Evolutionary conservation across 2,888 invertebrate species (phyloP), one percentile per base, ranked within the genome.

Genomic region (Cistogaster globosa): DNA sequence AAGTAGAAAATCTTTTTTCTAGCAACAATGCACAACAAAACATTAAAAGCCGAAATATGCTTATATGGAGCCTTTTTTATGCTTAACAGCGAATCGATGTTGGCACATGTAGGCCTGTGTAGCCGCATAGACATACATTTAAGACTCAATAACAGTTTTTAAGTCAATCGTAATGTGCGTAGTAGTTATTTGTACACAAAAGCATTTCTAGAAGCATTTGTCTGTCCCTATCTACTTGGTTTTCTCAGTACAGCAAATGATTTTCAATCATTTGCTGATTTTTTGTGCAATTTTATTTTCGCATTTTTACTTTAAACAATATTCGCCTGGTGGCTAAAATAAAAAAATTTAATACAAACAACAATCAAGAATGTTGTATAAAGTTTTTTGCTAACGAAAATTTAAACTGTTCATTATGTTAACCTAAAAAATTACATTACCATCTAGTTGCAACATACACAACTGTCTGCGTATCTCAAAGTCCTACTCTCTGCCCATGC

Each of bases 381-480:
- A 3, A 12, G 36, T 55, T 18, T 63, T 38, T 3, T 65, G 62
- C 55, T 55, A 62, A 62, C 26, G 62, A 63, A 76, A 76, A 75
- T 71, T 81, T 81, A 82, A 85, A 77, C 82, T 85, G 82, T 85
- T 85, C 81, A 85, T 85, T 85, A 82, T 82, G 84, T 81, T 85
- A 85, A 85, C 84, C 84, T 36, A 82, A 85, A 85, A 81, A 78
- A 81, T 78, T 69, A 75, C 65, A 68, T 57, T 55, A 57, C 69
- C 78, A 62, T 36, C 72, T 53, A 72, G 53, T 74, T 32, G 69
- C 55, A 55, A 83, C 60, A 68, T 22, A n/a, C n/a, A 26, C 4
- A 26, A 26, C 26, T 26, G 26, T 4, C 26, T 26, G 26, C 4
- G 2, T 26, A 4, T 26, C 26, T 26, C 26, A 1, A 26, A 26